A percentile compares a stretch with the other conserved stretches of the same genome.
Conservation (phyloP, 2,113 vertebrate species). For the Coreoperca whiteheadi region DNA sequence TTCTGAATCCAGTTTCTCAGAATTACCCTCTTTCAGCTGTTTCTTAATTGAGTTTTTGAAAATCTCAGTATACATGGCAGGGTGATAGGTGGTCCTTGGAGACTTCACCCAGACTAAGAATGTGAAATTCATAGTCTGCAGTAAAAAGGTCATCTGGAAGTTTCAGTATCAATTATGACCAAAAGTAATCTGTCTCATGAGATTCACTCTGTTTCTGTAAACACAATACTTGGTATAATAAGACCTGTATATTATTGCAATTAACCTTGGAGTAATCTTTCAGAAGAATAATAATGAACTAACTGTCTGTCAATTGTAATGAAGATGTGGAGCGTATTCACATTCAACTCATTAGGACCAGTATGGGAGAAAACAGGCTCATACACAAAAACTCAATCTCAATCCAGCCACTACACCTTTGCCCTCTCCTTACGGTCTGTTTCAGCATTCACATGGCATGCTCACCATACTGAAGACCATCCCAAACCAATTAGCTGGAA, state of each 20-base stretch:
- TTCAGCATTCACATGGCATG: slow-evolving; percentile 19
- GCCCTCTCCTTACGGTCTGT: slow-evolving; percentile 1
- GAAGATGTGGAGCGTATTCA: slow-evolving; percentile 40
- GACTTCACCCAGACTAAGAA: slow-evolving; percentile 44
- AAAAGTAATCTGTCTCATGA: slow-evolving; percentile 48
- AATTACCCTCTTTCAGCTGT: slow-evolving; percentile 47
- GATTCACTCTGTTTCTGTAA: slow-evolving; percentile 56
- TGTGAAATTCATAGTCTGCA: slow-evolving; percentile 60
- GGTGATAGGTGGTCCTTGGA: slow-evolving; percentile 50
- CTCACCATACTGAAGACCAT: background rate
- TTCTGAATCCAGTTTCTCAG: slow-evolving; percentile 31
- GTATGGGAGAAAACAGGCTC: slow-evolving; percentile 20
- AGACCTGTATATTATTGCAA: slow-evolving; percentile 51
- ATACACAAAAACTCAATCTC: slow-evolving; percentile 29
- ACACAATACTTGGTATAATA: slow-evolving; percentile 53
- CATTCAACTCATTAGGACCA: slow-evolving; percentile 42
- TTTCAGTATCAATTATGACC: slow-evolving; percentile 69
- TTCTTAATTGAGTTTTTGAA: slow-evolving; percentile 71
- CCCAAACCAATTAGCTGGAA: slow-evolving; percentile 32
- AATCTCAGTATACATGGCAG: slow-evolving; percentile 40
- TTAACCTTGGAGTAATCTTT: slow-evolving; percentile 58
- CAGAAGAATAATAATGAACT: slow-evolving; percentile 65
- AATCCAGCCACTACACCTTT: slow-evolving; percentile 33
- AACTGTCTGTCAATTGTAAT: slow-evolving; percentile 63
- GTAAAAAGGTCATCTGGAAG: slow-evolving; percentile 72